Conservation (phyloP, 2,113 vertebrate species). For the Muntiacus muntjak region DNA sequence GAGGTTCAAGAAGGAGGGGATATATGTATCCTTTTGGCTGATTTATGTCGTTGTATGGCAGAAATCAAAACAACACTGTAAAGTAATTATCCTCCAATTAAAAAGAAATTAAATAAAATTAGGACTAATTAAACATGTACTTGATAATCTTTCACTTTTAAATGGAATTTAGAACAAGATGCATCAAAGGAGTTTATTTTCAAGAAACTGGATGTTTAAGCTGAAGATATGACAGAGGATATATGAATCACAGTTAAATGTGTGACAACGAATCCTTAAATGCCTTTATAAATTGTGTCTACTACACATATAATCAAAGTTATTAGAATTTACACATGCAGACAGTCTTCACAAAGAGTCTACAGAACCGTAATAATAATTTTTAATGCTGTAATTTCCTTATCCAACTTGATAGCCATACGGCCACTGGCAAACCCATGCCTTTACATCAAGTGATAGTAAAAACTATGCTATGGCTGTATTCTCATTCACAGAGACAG, state of each 20-base stretch:
- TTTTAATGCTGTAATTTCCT: background rate
- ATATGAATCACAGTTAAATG: background rate
- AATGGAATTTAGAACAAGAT: background rate
- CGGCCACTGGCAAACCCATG: background rate
- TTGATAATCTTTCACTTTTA: background rate
- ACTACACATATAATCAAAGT: background rate
- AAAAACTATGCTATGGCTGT: background rate
- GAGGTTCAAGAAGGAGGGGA: background rate
- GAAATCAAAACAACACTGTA: background rate
- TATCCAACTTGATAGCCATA: background rate
- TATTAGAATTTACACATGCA: background rate
- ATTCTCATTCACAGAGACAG: background rate
- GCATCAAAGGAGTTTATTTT: background rate
- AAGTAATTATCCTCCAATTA: background rate
- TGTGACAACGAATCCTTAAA: background rate
- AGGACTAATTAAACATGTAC: background rate
- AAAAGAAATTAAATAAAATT: background rate
- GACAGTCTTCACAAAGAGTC: background rate
- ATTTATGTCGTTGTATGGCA: accelerated
- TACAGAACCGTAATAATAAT: background rate
- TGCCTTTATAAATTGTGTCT: background rate
- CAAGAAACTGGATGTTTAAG: background rate
- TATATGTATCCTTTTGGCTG: background rate
- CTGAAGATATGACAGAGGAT: background rate
- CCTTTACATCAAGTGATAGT: background rate